These are phyloP conservation scores for Catharus ustulatus DNA, from an alignment of 2,797 vertebrate species.

Conservation along the genomic window DNA sequence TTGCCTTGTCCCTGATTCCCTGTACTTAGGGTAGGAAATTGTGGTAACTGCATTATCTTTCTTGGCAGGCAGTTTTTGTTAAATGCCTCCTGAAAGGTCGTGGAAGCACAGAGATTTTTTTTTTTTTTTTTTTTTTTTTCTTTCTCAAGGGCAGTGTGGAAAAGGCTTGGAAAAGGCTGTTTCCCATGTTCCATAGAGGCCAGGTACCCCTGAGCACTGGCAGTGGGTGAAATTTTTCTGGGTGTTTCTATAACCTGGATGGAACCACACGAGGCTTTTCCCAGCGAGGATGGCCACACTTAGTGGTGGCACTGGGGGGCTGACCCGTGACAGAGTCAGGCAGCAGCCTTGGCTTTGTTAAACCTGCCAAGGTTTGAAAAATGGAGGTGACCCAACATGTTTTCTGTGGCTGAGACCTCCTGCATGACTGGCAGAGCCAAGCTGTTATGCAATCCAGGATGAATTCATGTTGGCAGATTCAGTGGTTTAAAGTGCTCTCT, in stretches of 20 bases:
- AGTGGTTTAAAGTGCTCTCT: constrained; percentile 2
- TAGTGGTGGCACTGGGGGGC: accelerated
- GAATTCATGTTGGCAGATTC: background rate
- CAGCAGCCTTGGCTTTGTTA: background rate
- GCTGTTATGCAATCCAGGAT: background rate
- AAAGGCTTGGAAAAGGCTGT: background rate
- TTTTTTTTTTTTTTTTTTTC: background rate
- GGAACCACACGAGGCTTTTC: background rate
- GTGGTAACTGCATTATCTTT: background rate
- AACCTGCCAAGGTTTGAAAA: background rate
- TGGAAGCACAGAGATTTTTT: background rate
- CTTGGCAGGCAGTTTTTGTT: background rate
- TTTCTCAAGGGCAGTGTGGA: background rate
- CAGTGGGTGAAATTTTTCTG: background rate
- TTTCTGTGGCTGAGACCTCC: background rate
- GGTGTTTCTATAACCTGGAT: background rate
- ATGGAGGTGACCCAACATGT: background rate
- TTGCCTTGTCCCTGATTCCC: background rate
- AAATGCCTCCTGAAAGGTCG: background rate
- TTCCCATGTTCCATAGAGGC: background rate
- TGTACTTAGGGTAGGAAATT: background rate
- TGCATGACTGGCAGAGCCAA: background rate
- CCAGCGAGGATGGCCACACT: background rate
- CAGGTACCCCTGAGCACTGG: background rate
- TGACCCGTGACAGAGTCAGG: background rate